Evolutionary conservation across 2,113 vertebrate species (phyloP), one percentile per base, ranked within the genome.

Genomic region (Cettia cetti): DNA sequence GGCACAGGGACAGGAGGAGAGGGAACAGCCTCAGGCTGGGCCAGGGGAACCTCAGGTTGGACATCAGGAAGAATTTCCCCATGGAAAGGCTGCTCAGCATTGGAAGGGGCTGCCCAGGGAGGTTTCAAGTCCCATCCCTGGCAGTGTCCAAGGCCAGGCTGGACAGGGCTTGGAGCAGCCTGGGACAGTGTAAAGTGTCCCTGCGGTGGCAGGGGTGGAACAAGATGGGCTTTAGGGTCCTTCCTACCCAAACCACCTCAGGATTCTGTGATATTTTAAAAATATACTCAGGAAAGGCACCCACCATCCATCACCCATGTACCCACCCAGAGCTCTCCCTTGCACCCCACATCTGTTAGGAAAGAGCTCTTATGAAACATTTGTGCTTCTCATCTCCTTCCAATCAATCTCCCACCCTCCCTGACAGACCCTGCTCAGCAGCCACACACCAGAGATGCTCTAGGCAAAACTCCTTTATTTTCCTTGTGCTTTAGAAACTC

Each of bases 401-500:
- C 79, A 37, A 6, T 11, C 50, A 2, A 24, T 26, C 20, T 4
- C 37, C 28, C 28, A 15, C 15, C 70, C 44, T 61, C 47, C 70
- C 70, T 59, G 23, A 19, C 50, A 33, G 28, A 18, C 27, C 54
- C 49, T 19, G 18, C 7, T 20, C 39, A 40, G 81, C 84, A 84
- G 53, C 4, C 39, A 83, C 69, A 63, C 66, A 33, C 31, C 63
- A 37, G 8, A 75, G 21, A 52, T 0, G 0, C 77, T 74, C 24
- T 2, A 22, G 57, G 63, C 17, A 90, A 89, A 94, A 78, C 4
- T 1, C 65, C 19, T 95, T 94, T 96, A 94, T 94, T 94, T 44
- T 30, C 60, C 53, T 81, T 76, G 59, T 52, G 42, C 65, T 92
- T 80, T n/a, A 90, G 23, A 87, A 93, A 90, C 13, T 26, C 13